Percentiles rank a stretch among this genome's conserved stretches.
These are phyloP conservation scores for Rotaria magnacalcarata DNA, from an alignment of 2,888 invertebrate species.

Conservation along the genomic window DNA sequence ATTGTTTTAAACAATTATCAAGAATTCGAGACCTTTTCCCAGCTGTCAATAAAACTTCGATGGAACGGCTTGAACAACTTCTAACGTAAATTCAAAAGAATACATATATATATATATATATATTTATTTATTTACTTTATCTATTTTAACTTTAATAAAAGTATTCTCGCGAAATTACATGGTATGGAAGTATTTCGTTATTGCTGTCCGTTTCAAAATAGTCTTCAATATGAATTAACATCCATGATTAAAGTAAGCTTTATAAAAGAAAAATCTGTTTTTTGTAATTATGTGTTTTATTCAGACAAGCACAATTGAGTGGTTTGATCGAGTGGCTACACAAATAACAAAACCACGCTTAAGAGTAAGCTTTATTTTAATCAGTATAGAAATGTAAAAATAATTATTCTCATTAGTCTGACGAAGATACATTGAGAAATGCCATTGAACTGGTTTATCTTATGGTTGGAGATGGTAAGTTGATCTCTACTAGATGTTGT, in stretches of 20 bases:
- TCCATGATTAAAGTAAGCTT: slow-evolving; percentile 67
- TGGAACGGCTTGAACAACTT: slow-evolving; percentile 65
- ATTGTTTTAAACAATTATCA: slow-evolving; percentile 74
- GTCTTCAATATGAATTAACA: slow-evolving; percentile 78
- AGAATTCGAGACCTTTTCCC: slow-evolving; percentile 79
- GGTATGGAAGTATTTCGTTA: slow-evolving; percentile 77
- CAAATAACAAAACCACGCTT: slow-evolving; percentile 28
- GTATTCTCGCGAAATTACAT: slow-evolving; percentile 75
- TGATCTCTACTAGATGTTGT: neutral
- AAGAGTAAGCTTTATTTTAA: neutral
- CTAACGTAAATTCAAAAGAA: slow-evolving; percentile 60
- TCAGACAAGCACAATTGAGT: slow-evolving; percentile 13
- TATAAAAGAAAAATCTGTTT: too few relatives aligned
- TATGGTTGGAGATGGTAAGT: neutral
- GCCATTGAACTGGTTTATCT: neutral
- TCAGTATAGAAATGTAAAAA: neutral
- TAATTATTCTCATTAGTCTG: neutral
- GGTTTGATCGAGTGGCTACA: slow-evolving; percentile 33
- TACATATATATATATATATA: too few relatives aligned
- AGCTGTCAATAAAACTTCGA: slow-evolving; percentile 66
- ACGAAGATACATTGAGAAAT: slow-evolving; percentile 7
- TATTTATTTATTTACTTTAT: too few relatives aligned
- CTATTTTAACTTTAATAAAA: slow-evolving; percentile 48
- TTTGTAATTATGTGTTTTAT: neutral
- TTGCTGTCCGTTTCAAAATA: slow-evolving; percentile 87